Evolutionary conservation across 2,888 invertebrate species (phyloP).

Genomic region (Brassicogethes aeneus): DNA sequence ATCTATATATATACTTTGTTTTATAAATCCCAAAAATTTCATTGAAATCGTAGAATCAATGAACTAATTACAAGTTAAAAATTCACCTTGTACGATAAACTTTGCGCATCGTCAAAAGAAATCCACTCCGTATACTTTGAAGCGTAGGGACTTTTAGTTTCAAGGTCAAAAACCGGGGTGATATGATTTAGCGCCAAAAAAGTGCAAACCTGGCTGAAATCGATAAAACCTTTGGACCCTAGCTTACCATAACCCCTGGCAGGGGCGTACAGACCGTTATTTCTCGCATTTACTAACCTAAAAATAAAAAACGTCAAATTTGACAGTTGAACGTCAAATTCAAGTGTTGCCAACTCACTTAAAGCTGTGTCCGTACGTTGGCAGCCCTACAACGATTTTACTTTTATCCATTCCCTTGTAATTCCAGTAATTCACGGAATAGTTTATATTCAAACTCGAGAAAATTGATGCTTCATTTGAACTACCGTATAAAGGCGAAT

Average conservation of each 20-base stretch:
- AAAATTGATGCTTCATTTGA: constrained; percentile 54
- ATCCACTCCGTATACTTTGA: constrained; percentile 67
- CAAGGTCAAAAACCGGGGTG: constrained; percentile 52
- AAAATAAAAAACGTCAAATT: constrained; percentile 45
- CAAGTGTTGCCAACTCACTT: constrained; percentile 39
- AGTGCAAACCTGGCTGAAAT: constrained; percentile 60
- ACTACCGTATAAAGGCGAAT: constrained; percentile 67
- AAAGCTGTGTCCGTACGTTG: constrained; percentile 80
- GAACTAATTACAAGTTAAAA: background rate
- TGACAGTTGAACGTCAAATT: background rate
- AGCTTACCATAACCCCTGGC: constrained; percentile 59
- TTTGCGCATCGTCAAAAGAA: constrained; percentile 67
- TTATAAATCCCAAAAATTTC: no score
- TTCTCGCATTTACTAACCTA: constrained; percentile 56
- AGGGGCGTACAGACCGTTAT: constrained; percentile 61
- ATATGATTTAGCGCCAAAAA: constrained; percentile 51
- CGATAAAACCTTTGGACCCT: constrained; percentile 60
- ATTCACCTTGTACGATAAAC: constrained; percentile 58
- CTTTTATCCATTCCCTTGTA: constrained; percentile 62
- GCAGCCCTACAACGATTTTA: constrained; percentile 78
- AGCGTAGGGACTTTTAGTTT: constrained; percentile 69
- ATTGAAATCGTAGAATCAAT: background rate
- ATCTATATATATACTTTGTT: no score
- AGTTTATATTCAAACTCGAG: constrained; percentile 70
- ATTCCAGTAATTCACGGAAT: constrained; percentile 70